Evolutionary conservation across 2,797 vertebrate species (phyloP), one percentile per base, ranked within the genome.

Genomic region (Carduelis carduelis): DNA sequence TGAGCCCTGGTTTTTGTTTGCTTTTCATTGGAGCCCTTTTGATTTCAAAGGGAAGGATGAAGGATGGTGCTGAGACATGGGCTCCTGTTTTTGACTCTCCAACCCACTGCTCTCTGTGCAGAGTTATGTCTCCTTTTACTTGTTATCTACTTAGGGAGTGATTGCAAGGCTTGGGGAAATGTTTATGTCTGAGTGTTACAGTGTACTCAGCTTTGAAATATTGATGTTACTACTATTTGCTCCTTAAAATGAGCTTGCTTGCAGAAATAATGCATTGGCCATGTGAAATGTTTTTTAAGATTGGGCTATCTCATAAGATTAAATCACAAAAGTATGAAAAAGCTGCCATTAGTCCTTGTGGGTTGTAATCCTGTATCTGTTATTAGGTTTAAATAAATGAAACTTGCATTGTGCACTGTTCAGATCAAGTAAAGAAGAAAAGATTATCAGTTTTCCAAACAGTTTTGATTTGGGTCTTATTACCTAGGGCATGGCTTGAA

Each of bases 1-100:
- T 83, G 92, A 94, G 90, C 83, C 39, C 50, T 61, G 74, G 17
- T 32, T 75, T 87, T 75, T 64, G 7, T 78, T 90, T 64, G 83
- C 85, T 93, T 90, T 92, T 86, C 52, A 15, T 27, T 35, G 87
- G 70, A 89, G 64, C 47, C 87, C 89, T 63, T 94, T 95, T 90
- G 83, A 90, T 83, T 86, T 90, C 46, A 39, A 65, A 78, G 57
- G 65, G 37, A 61, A 19, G 56, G 79, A 80, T 82, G 59, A 90
- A 86, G 85, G 77, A 21, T 14, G 57, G 41, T 47, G 15, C 81
- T 86, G 87, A 93, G 87, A 60, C 37, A 3, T 2, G 17, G 56
- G 46, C 41, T 76, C n/a, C 14, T 56, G 0, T 43, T 82, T 80
- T 60, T 76, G 59, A 82, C 21, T 27, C 50, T 57, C 27, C 39